Evolutionary conservation across 1,140 invertebrate species (phyloP), one percentile per base, ranked within the genome.

Genomic region (Zaprionus nigranus): DNA sequence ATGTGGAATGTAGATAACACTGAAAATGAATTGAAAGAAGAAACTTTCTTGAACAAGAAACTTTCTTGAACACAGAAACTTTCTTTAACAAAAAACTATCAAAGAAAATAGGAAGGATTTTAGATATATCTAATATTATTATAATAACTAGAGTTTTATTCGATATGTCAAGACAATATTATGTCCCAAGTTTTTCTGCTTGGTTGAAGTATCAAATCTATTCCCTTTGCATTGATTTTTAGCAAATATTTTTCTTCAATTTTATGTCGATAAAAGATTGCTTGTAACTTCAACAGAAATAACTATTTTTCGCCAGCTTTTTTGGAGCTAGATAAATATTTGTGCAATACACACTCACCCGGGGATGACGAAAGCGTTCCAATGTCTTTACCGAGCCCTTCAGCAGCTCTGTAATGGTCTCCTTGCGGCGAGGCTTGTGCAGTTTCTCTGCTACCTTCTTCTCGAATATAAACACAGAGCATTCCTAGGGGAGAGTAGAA

Each of bases 391-490:
- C 95, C 54, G 97, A 97, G 72, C 94, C 95, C 34, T 97, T 94
- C n/a, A 99, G 93, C 49, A 98, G 95, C 92, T 99, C 98, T 1
- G 98, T 96, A 46, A 99, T 97, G 5, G 95, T 97, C 90, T 99
- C 98, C 91, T 98, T 97, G 49, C 97, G 94, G 82, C 98, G 97
- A 3, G 98, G 98, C 90, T 98, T 99, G 93, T 98, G 97, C 51
- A 99, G 93, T 93, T 99, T 99, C 88, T 99, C 98, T 0, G 97
- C 98, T 17, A 96, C 95, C 71, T 97, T 95, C 92, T 99, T 99
- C 92, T 99, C 98, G 92, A 99, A 99, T 34, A 99, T 94, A 93
- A 99, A 99, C 69, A 99, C 96, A 0, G 98, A 99, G 57, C 97
- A 98, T 93, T 98, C 98, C 98, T 99, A 94, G 5, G 94, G 95